Conservation (phyloP, 2,797 vertebrate species). For the Carapus acus region DNA sequence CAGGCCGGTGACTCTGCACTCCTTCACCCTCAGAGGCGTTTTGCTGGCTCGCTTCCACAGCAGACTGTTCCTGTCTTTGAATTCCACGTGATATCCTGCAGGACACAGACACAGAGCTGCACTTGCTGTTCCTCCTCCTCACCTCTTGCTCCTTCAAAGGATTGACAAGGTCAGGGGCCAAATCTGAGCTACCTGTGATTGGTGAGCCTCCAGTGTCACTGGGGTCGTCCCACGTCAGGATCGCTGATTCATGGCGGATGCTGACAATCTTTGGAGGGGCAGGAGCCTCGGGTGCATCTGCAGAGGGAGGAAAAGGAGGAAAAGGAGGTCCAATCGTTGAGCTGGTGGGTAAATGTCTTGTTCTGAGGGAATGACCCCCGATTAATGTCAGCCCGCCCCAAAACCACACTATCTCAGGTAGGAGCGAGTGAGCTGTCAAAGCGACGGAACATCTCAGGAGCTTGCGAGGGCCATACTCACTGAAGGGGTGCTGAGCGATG, state of each 20-base stretch:
- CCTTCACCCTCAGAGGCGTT: constrained; percentile 90
- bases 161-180: too few relatives aligned
- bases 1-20: constrained; percentile 90
- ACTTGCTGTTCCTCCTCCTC: too few relatives aligned
- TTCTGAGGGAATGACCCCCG: too few relatives aligned
- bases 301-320: too few relatives aligned
- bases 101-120: not conserved
- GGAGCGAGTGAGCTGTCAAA: too few relatives aligned
- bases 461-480: too few relatives aligned
- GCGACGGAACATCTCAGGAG: too few relatives aligned
- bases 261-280: constrained; percentile 86
- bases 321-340: too few relatives aligned
- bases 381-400: too few relatives aligned
- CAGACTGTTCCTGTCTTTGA: constrained; percentile 96
- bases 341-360: too few relatives aligned
- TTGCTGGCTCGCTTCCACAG: constrained; percentile 94
- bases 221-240: constrained; percentile 90
- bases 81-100: constrained; percentile 92
- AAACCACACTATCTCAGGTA: too few relatives aligned
- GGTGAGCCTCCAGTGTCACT: constrained; percentile 91
- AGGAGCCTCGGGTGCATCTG: constrained; percentile 95
- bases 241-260: constrained; percentile 88
- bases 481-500: constrained; percentile 94
- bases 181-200: constrained; percentile 83
- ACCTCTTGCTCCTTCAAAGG: too few relatives aligned